phyloP scores from a whole-genome alignment of 2,113 vertebrate genomes.

The Nesoenas mayeri region DNA sequence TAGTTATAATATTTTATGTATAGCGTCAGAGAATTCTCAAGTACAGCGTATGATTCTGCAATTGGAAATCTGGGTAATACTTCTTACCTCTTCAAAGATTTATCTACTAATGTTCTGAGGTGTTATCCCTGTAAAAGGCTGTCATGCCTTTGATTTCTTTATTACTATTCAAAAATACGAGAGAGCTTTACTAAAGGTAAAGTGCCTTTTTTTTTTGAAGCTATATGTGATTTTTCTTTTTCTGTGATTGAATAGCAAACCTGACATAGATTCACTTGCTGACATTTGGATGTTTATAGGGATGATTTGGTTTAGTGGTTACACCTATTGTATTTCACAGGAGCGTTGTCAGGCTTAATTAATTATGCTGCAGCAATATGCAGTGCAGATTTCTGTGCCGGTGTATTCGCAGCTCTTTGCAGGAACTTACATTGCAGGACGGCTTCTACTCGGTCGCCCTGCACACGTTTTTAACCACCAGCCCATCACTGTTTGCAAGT shows the following conservation, averaged over 20 bases:
- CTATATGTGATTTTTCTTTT: neutral
- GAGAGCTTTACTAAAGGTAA: neutral
- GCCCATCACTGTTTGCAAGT: neutral
- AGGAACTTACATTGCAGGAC: neutral
- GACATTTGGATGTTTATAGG: conserved; percentile 56
- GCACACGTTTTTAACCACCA: neutral
- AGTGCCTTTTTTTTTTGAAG: neutral
- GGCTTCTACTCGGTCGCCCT: neutral
- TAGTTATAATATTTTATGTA: conserved; percentile 11
- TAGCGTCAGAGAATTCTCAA: neutral
- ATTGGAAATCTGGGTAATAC: conserved; percentile 6
- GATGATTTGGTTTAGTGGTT: conserved; percentile 63
- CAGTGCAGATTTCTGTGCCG: conserved; percentile 52
- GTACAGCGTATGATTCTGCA: neutral
- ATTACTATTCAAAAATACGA: conserved; percentile 34
- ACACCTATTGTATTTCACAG: conserved; percentile 61
- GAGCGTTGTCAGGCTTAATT: conserved; percentile 63
- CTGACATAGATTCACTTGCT: conserved; percentile 19
- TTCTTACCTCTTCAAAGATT: conserved; percentile 37
- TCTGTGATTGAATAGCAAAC: neutral
- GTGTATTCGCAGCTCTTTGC: neutral
- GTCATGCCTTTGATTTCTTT: conserved; percentile 16
- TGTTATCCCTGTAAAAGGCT: neutral
- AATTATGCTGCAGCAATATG: conserved; percentile 61
- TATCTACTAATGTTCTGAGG: conserved; percentile 14